Evolutionary conservation across 2,797 vertebrate genomes (phyloP).

Genomic region (Pseudochirops corinnae): DNA sequence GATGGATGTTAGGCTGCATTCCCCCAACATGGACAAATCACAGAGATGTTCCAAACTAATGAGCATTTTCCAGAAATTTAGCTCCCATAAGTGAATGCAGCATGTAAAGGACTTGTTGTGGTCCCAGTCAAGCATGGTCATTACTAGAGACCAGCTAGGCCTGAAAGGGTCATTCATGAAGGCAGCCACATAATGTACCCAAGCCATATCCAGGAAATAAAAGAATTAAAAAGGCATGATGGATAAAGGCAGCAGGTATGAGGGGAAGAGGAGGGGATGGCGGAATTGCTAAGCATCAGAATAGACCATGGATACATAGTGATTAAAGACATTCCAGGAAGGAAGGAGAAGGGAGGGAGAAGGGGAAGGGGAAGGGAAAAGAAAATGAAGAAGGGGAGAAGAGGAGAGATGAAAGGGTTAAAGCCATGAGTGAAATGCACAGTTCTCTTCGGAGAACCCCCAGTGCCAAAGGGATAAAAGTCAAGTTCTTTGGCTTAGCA

Average conservation of each 20-base stretch:
- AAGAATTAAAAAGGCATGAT: neutral
- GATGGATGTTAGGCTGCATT: neutral
- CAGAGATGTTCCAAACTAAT: neutral
- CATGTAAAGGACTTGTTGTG: neutral
- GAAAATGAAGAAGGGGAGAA: too few relatives aligned
- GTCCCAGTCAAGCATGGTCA: slow-evolving; percentile 34
- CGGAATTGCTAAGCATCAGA: neutral
- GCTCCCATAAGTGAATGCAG: neutral
- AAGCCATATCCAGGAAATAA: neutral
- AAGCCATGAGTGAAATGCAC: neutral
- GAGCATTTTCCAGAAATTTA: slow-evolving; percentile 3
- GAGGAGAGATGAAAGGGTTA: neutral
- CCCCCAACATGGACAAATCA: neutral
- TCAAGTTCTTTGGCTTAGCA: neutral
- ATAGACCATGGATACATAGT: neutral
- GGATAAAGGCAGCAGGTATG: neutral
- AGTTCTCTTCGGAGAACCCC: neutral
- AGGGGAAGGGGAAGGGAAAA: too few relatives aligned
- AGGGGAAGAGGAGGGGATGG: neutral
- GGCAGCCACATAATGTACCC: neutral
- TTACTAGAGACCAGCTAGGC: neutral
- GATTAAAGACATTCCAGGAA: neutral
- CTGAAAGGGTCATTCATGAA: neutral
- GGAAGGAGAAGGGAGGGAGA: neutral
- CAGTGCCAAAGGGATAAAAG: neutral